A percentile compares a stretch with the other conserved stretches of the same genome.
Conservation (phyloP, 2,797 vertebrate genomes). For the Cephalopachus bancanus region DNA sequence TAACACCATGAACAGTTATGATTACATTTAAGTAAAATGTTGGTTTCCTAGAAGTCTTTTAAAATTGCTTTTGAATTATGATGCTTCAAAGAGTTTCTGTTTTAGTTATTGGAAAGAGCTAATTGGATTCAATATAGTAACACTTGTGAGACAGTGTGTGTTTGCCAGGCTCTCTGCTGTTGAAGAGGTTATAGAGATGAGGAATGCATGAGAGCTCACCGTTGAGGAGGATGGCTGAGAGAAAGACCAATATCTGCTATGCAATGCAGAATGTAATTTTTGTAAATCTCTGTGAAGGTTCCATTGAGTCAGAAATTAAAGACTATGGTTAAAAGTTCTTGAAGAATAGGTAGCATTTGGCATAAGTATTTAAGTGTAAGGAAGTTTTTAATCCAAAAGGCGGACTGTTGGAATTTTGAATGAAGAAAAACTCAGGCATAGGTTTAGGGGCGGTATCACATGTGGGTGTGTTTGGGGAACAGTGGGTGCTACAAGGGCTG, state of each 20-base stretch:
- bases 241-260: not conserved
- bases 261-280: not conserved
- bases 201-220: not conserved
- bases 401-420: not conserved
- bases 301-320: not conserved
- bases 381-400: not conserved
- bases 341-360: not conserved
- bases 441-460: not conserved
- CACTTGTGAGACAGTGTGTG: not conserved
- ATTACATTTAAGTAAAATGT: not conserved
- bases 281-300: not conserved
- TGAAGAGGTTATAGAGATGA: not conserved
- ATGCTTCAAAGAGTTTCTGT: slow-evolving; percentile 8
- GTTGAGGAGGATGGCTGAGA: not conserved
- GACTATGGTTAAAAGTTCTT: not conserved
- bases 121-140: not conserved
- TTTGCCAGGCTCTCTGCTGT: not conserved
- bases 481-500: not conserved
- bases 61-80: slow-evolving; percentile 14
- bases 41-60: slow-evolving; percentile 38
- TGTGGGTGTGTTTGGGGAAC: not conserved
- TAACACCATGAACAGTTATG: not conserved
- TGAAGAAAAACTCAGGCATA: not conserved
- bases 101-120: slow-evolving; percentile 20
- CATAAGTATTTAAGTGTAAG: not conserved